phyloP scores from a whole-genome alignment of 2,797 vertebrate genomes.

The Arctocebus calabarensis region DNA sequence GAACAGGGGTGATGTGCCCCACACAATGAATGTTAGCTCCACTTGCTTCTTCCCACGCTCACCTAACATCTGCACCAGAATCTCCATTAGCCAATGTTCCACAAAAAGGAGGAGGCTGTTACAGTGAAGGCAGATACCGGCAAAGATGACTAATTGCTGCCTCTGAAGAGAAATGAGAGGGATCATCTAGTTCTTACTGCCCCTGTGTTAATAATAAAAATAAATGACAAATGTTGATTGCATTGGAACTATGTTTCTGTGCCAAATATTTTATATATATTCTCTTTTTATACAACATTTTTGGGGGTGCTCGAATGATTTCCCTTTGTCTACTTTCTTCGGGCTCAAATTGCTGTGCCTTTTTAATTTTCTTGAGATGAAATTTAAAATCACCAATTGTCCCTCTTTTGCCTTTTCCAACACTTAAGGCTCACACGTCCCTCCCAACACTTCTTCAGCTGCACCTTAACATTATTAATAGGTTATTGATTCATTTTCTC shows the following conservation, averaged over 20 bases:
- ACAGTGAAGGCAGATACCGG: background rate
- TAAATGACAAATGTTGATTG: background rate
- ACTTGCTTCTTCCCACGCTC: background rate
- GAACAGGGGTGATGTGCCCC: background rate
- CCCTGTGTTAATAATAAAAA: background rate
- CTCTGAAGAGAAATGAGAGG: background rate
- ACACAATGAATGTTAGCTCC: background rate
- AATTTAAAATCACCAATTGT: conserved; percentile 16
- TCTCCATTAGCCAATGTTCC: background rate
- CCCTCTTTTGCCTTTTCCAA: background rate
- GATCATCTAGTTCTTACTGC: background rate
- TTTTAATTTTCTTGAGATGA: background rate
- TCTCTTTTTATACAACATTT: background rate
- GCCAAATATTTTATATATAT: background rate
- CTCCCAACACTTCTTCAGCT: background rate
- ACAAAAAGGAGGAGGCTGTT: background rate
- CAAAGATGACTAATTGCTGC: background rate
- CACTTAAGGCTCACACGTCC: background rate
- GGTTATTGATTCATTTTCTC: background rate
- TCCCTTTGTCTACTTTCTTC: background rate
- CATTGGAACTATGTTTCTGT: background rate
- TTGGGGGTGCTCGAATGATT: background rate
- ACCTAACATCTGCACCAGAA: background rate
- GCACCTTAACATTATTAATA: background rate
- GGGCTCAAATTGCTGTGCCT: background rate